A percentile compares a stretch with the other conserved stretches of the same genome.
Evolutionary conservation across 2,888 invertebrate genomes (phyloP).

Genomic region (Plebejus anna): DNA sequence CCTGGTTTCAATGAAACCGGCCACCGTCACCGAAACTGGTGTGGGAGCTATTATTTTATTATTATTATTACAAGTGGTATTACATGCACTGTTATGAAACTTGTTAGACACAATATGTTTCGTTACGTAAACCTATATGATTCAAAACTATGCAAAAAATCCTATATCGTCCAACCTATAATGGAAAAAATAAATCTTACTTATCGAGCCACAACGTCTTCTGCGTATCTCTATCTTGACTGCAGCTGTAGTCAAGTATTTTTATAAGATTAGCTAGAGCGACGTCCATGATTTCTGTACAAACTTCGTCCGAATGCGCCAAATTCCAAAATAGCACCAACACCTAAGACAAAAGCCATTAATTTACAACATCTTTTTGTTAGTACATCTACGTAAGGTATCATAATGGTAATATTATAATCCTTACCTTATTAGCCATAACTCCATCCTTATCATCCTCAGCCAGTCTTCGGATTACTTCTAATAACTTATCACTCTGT

Average conservation of each 20-base stretch:
- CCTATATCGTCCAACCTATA: too few relatives aligned
- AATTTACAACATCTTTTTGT: constrained; percentile 27
- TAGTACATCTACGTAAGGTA: not conserved
- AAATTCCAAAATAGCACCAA: constrained; percentile 97
- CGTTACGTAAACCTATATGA: not conserved
- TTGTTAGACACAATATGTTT: too few relatives aligned
- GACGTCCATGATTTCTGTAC: constrained; percentile 98
- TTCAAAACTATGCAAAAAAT: too few relatives aligned
- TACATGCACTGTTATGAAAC: not conserved
- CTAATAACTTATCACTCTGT: constrained; percentile 96
- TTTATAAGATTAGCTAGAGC: constrained; percentile 97
- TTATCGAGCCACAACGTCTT: constrained; percentile 97
- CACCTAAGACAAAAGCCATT: constrained; percentile 74
- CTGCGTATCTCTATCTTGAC: constrained; percentile 97
- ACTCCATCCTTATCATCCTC: constrained; percentile 99
- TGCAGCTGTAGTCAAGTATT: constrained; percentile 98
- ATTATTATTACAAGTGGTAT: not conserved
- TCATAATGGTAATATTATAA: too few relatives aligned
- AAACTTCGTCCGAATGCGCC: constrained; percentile 97
- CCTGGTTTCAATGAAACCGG: too few relatives aligned
- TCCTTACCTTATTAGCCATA: constrained; percentile 95
- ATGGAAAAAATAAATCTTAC: constrained; percentile 60
- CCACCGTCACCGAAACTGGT: too few relatives aligned
- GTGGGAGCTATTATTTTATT: too few relatives aligned
- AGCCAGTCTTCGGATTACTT: constrained; percentile 95